phyloP scores from a whole-genome alignment of 1,140 invertebrate genomes.

The Macrosteles quadrilineatus region DNA sequence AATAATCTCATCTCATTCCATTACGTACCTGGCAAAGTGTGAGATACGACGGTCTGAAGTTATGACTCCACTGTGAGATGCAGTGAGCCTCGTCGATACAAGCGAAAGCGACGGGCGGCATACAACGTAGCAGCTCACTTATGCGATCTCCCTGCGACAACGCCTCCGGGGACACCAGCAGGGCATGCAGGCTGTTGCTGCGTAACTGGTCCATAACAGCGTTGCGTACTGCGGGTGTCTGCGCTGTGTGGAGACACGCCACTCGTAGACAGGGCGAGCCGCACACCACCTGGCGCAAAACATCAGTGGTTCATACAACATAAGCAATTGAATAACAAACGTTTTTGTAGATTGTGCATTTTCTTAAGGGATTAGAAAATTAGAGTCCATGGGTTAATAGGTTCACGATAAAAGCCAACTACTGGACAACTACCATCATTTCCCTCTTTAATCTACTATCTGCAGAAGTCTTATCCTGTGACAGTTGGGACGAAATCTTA shows the following conservation, averaged over 20 bases:
- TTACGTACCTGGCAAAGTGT: slow-evolving; percentile 84
- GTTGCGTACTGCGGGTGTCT: slow-evolving; percentile 70
- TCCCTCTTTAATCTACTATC: too few species aligned
- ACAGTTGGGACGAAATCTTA: too few species aligned
- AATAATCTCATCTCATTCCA: too few species aligned
- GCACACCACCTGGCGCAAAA: slow-evolving; percentile 64
- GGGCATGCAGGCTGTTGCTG: slow-evolving; percentile 72
- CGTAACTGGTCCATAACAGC: slow-evolving; percentile 73
- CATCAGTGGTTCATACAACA: too few species aligned
- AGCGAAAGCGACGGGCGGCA: slow-evolving; percentile 94
- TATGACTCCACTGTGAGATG: slow-evolving; percentile 98
- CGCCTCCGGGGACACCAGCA: slow-evolving; percentile 92
- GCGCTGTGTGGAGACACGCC: slow-evolving; percentile 86
- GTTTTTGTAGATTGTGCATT: too few species aligned
- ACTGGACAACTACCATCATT: too few species aligned
- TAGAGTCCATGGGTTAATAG: too few species aligned
- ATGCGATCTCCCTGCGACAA: slow-evolving; percentile 70
- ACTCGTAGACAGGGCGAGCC: slow-evolving; percentile 80
- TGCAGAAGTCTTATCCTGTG: too few species aligned
- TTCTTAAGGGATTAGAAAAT: too few species aligned
- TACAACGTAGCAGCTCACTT: slow-evolving; percentile 56
- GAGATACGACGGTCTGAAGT: slow-evolving; percentile 95
- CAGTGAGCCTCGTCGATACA: slow-evolving; percentile 98
- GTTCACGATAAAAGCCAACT: too few species aligned
- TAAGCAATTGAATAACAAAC: too few species aligned